phyloP scores from a whole-genome alignment of 2,797 vertebrate genomes.

The Nasua narica region DNA sequence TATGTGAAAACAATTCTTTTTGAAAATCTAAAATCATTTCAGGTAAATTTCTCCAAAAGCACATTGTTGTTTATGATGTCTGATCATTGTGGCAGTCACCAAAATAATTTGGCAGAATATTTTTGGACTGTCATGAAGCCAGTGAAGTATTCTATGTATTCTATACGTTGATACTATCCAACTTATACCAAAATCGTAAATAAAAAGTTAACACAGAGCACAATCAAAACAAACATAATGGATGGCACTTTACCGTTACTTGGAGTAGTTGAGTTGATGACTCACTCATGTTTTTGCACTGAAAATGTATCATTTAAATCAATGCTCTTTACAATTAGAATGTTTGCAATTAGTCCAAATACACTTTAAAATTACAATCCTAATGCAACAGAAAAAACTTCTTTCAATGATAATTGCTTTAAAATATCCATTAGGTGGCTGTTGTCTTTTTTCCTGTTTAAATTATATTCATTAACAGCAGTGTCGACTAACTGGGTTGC shows the following conservation, averaged over 20 bases:
- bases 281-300: conserved; percentile 74
- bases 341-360: conserved; percentile 55
- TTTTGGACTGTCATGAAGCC: neutral
- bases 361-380: conserved; percentile 73
- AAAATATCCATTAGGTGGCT: conserved; percentile 68
- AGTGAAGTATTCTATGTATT: neutral
- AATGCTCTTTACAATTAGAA: conserved; percentile 71
- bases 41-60: conserved; percentile 7
- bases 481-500: neutral
- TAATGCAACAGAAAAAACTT: conserved; percentile 62
- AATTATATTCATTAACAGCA: conserved; percentile 10
- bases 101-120: conserved; percentile 26
- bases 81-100: neutral
- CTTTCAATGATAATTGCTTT: conserved; percentile 71
- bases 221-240: neutral
- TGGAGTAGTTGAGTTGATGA: conserved; percentile 65
- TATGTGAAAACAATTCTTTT: conserved; percentile 25
- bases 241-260: conserved; percentile 24
- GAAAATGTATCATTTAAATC: conserved; percentile 75
- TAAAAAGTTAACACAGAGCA: neutral
- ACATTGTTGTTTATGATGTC: neutral
- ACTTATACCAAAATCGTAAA: neutral
- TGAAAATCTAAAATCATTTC: conserved; percentile 28
- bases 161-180: neutral
- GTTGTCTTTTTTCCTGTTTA: neutral